Conservation (phyloP, 1,140 invertebrate species). For the Heliconius hermathena region DNA sequence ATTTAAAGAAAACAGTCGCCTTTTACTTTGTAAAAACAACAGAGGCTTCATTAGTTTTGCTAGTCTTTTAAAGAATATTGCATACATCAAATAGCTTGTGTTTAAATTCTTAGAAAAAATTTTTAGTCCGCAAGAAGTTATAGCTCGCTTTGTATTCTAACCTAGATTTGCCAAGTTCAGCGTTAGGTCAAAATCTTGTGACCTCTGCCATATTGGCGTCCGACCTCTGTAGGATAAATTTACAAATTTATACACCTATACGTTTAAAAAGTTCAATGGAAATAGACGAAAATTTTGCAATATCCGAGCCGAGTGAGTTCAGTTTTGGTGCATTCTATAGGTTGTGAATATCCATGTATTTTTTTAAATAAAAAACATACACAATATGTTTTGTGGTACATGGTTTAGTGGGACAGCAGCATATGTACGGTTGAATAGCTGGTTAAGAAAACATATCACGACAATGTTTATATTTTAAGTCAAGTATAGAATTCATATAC, state of each 20-base stretch:
- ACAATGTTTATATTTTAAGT: no score
- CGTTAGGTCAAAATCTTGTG: conserved; percentile 32
- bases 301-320: background rate
- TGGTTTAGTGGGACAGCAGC: no score
- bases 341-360: no score
- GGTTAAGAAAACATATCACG: no score
- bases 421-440: no score
- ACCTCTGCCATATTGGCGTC: conserved; percentile 35
- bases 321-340: background rate
- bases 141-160: conserved; percentile 36
- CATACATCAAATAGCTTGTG: conserved; percentile 17
- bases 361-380: no score
- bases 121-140: conserved; percentile 11
- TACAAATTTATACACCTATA: background rate
- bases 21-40: conserved; percentile 18
- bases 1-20: background rate
- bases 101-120: conserved; percentile 16
- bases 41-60: conserved; percentile 15
- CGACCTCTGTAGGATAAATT: conserved; percentile 20
- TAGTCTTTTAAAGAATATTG: conserved; percentile 8
- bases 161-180: conserved; percentile 36
- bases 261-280: background rate
- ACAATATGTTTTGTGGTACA: no score
- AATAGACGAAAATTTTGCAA: background rate
- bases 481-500: no score